Conservation (phyloP, 2,888 invertebrate species). For the Ethmia dodecea region DNA sequence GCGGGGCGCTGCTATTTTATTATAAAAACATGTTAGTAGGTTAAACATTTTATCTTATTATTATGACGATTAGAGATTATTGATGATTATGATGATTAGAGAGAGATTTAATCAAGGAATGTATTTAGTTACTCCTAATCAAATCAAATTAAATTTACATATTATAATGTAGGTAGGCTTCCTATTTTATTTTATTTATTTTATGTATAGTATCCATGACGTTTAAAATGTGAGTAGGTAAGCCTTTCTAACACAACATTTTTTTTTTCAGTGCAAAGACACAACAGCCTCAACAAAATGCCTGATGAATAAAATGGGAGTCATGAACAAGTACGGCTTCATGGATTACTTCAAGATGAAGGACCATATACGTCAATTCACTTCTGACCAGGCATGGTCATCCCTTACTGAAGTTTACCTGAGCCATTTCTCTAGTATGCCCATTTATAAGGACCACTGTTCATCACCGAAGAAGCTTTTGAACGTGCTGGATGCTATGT, state of each 20-base stretch:
- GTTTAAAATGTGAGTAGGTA: no score
- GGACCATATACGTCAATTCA: constrained; percentile 40
- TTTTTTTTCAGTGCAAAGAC: constrained; percentile 45
- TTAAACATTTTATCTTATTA: no score
- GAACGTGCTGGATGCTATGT: constrained; percentile 57
- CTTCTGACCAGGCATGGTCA: constrained; percentile 30
- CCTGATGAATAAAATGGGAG: constrained; percentile 49
- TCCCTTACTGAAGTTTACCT: constrained; percentile 29
- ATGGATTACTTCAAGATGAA: constrained; percentile 64
- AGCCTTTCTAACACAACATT: background rate
- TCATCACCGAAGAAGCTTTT: constrained; percentile 52
- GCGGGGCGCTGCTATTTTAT: no score
- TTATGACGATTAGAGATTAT: no score
- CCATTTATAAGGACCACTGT: constrained; percentile 48
- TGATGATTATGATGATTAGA: no score
- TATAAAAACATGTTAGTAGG: no score
- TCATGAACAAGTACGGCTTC: constrained; percentile 56
- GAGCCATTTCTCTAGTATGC: constrained; percentile 36
- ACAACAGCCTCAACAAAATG: constrained; percentile 44
- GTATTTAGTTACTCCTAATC: no score
- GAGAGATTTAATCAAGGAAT: no score
- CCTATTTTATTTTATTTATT: no score
- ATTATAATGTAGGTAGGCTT: no score
- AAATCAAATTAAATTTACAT: no score
- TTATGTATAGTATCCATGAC: no score